phyloP scores from a whole-genome alignment of 2,797 vertebrate genomes.

The Pseudochirops corinnae region DNA sequence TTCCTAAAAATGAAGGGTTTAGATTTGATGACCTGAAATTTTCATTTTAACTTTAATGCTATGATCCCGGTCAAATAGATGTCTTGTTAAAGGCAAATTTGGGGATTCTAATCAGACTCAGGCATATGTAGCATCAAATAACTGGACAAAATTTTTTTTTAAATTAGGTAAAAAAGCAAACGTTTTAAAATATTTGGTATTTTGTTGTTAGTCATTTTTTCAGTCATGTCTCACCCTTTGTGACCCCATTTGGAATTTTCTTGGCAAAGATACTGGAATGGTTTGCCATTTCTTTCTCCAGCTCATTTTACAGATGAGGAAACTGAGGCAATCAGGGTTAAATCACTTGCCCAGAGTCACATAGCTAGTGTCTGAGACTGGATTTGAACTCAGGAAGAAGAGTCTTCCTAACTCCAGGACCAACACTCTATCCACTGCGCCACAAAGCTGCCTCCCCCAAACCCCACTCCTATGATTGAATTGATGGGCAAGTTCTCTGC shows the following conservation, averaged over 20 bases:
- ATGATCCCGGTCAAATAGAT: not conserved
- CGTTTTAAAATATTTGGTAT: slow-evolving; percentile 34
- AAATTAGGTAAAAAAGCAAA: not conserved
- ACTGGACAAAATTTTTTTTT: not conserved
- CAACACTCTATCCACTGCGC: not conserved
- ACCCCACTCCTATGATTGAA: not conserved
- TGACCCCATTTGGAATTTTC: not conserved
- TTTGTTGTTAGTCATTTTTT: not conserved
- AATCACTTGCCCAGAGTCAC: not conserved
- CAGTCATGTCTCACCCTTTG: not conserved
- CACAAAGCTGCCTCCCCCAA: not conserved
- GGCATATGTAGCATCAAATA: not conserved
- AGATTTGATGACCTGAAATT: not conserved
- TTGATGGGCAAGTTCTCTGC: not conserved
- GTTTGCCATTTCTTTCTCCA: not conserved
- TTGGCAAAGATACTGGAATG: not conserved
- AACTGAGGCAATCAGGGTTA: not conserved
- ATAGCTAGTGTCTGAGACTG: not conserved
- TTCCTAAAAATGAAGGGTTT: not conserved
- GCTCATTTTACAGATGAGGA: not conserved
- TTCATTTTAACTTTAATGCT: not conserved
- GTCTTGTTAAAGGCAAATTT: slow-evolving; percentile 11
- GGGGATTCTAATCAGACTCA: slow-evolving; percentile 48
- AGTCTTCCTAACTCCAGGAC: not conserved
- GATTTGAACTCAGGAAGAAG: not conserved